Base-by-base conservation (phyloP, 35 echinoderm and acorn worm genomes). In the Apostichopus californicus region DNA sequence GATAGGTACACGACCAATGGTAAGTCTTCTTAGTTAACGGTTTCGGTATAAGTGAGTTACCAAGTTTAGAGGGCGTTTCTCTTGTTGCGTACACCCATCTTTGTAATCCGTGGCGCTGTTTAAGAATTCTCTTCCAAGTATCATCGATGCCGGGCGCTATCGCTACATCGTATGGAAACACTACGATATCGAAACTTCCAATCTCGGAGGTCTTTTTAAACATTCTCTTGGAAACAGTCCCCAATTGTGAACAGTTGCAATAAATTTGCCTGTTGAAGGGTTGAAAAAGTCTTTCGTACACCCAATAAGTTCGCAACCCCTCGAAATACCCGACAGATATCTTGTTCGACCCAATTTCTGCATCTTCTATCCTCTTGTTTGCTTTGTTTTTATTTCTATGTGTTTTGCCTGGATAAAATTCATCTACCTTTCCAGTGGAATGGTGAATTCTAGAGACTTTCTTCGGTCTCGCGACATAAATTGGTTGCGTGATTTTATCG, bases 1-100 rank as follows among this genome's bases (percentile, higher is more conserved):
- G 86, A 15, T 89, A 89, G 12, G 86, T 89, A 17, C 86, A 89
- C 5, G 86, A 89, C 86, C 86, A 89, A 73, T 89, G 86, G 60
- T 52, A 89, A 9, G 86, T 89, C 23, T 25, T 89, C 12, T 21
- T 52, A 72, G 61, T 52, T 9, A 66, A 11, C 14, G 24, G 24
- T 5, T 71, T 1, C 55, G 86, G 63, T 5, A 89, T 60, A 34
- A 89, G 64, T 13, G 57, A 66, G 55, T 72, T 72, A 18, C 3
- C 22, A 9, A 89, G 12, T 55, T 89, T 89, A 0, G 10, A 89
- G 7, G 86, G 86, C 9, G 86, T 72, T 55, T 89, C 86, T 12
- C 86, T 72, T 12, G 86, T 89, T 2, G 86, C 86, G 46, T 72
- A 89, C 9, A 89, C 86, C 86, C 86, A 89, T 72, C 61, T 23